These are phyloP conservation scores for Gambusia yucatana DNA, from an alignment of 2,797 vertebrate genomes.

Conservation along the genomic window DNA sequence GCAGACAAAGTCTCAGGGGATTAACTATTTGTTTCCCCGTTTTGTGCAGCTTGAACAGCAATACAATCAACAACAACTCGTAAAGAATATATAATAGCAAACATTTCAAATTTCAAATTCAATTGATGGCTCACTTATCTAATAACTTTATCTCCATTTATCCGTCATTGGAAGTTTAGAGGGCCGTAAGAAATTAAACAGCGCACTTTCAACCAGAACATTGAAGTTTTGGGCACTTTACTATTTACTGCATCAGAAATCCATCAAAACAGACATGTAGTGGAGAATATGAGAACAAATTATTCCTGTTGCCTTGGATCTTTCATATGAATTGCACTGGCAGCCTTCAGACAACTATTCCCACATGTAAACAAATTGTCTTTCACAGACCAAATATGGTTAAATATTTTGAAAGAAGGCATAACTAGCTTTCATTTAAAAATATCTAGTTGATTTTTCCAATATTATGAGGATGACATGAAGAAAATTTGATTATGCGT, in stretches of 20 bases:
- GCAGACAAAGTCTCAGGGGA: conserved; percentile 45
- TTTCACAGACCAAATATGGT: neutral
- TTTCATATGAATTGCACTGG: neutral
- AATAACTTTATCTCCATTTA: neutral
- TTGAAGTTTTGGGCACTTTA: neutral
- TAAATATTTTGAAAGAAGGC: neutral
- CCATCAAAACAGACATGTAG: neutral
- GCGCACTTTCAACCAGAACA: neutral
- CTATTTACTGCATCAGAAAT: neutral
- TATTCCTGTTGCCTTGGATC: neutral
- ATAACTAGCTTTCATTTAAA: too few relatives aligned
- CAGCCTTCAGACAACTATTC: neutral
- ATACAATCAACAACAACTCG: conserved; percentile 33
- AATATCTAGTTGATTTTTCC: too few relatives aligned
- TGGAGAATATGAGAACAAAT: neutral
- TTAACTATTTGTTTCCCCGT: conserved; percentile 56
- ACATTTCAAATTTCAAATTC: neutral
- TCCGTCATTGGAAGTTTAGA: neutral
- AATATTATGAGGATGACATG: neutral
- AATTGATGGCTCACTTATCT: too few relatives aligned
- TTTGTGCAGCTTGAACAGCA: conserved; percentile 28
- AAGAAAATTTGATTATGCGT: neutral
- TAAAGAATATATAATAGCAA: neutral
- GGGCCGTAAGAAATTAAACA: neutral
- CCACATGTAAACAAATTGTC: neutral